Evolutionary conservation across 2,113 vertebrate species (phyloP).

Genomic region (Laticauda laticaudata): DNA sequence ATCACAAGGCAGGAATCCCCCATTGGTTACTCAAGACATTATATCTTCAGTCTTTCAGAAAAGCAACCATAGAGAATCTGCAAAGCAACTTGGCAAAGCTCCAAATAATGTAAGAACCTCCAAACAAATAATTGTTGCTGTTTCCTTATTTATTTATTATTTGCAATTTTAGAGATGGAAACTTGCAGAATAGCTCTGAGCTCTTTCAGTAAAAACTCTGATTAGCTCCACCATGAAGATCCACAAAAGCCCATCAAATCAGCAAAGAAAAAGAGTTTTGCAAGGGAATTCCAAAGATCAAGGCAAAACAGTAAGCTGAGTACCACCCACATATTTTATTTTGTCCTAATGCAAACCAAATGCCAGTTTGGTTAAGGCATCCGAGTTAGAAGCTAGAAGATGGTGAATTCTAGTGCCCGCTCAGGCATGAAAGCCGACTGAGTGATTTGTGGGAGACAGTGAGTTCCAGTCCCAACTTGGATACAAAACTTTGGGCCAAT

Average conservation of each 20-base stretch:
- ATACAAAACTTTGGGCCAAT: too few relatives aligned
- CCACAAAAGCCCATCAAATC: background rate
- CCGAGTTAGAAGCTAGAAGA: too few relatives aligned
- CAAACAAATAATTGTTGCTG: background rate
- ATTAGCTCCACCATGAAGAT: background rate
- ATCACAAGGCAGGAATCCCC: constrained; percentile 67
- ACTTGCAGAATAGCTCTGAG: background rate
- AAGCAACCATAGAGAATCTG: constrained; percentile 36
- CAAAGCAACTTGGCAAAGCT: background rate
- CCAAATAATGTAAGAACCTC: background rate
- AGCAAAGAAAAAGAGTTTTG: background rate
- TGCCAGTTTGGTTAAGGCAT: too few relatives aligned
- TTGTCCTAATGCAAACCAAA: background rate
- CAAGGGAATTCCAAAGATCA: background rate
- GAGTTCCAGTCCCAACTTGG: too few relatives aligned
- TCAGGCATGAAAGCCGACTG: too few relatives aligned
- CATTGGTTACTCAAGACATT: constrained; percentile 59
- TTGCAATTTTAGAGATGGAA: background rate
- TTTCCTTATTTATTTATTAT: background rate
- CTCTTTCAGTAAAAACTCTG: background rate
- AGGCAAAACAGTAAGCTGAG: background rate
- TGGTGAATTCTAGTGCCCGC: too few relatives aligned
- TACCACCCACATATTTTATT: background rate
- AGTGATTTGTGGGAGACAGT: too few relatives aligned
- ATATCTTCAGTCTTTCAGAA: constrained; percentile 60